Conservation (phyloP, 2,888 invertebrate species). For the Ophion obscuratus region DNA sequence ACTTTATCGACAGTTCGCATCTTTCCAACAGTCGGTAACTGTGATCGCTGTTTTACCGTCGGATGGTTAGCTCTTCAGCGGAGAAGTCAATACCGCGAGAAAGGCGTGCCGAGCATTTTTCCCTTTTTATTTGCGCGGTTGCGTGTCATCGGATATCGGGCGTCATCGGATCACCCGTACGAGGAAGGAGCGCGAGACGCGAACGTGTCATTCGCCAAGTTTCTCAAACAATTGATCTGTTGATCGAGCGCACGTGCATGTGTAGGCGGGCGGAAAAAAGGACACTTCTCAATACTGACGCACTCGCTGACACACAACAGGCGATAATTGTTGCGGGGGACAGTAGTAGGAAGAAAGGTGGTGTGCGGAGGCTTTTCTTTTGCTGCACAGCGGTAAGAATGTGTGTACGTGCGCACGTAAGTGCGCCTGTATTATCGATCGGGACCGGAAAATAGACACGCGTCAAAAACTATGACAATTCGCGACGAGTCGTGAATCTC, state of each 20-base stretch:
- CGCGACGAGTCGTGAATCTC: slow-evolving; percentile 24
- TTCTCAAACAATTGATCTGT: neutral
- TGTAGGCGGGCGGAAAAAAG: neutral
- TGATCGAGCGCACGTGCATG: neutral
- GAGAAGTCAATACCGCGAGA: neutral
- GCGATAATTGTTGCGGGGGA: neutral
- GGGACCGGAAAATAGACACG: slow-evolving; percentile 49
- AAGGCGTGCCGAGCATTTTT: neutral
- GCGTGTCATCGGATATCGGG: neutral
- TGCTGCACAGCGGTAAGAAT: neutral
- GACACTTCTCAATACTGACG: neutral
- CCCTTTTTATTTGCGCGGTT: neutral
- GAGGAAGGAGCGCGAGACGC: neutral
- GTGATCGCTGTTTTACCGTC: neutral
- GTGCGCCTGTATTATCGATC: slow-evolving; percentile 58
- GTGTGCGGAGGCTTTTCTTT: neutral
- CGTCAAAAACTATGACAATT: slow-evolving; percentile 43
- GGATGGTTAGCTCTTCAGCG: neutral
- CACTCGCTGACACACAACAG: neutral
- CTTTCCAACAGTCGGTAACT: neutral
- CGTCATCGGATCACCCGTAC: neutral
- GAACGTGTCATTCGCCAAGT: neutral
- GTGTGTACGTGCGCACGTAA: slow-evolving; percentile 4
- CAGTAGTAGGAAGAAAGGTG: neutral
- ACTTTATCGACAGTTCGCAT: too few relatives aligned